These are phyloP conservation scores for Lacanobia wlatinum DNA, from an alignment of 2,888 invertebrate species.

Conservation along the genomic window DNA sequence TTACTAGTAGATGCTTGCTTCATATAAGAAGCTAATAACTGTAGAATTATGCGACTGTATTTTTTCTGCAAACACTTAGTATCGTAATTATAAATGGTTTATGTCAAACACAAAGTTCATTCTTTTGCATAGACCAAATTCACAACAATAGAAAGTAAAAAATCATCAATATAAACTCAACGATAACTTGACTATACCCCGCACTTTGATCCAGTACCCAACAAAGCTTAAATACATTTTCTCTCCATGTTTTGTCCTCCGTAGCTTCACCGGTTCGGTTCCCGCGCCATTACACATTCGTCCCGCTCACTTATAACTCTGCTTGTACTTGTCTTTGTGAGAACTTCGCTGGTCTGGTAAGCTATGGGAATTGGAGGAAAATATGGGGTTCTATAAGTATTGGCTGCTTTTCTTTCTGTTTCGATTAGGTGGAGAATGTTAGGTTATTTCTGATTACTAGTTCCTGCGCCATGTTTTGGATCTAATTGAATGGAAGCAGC, in stretches of 20 bases:
- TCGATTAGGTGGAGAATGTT: conserved; percentile 22
- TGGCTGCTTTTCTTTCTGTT: conserved; percentile 30
- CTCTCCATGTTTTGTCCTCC: conserved; percentile 54
- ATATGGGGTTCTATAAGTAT: conserved; percentile 46
- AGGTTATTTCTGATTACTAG: background rate
- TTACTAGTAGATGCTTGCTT: too few species aligned
- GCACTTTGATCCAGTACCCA: conserved; percentile 25
- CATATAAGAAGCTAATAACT: background rate
- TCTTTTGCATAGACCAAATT: background rate
- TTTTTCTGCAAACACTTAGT: background rate
- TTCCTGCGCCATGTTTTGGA: background rate
- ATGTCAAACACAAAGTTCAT: background rate
- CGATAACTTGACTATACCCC: conserved; percentile 6
- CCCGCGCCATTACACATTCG: conserved; percentile 86
- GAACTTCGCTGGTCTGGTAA: conserved; percentile 63
- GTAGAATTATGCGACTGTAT: background rate
- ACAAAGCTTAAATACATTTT: conserved; percentile 31
- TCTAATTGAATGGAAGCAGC: background rate
- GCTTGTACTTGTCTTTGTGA: conserved; percentile 71
- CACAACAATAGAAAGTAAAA: background rate
- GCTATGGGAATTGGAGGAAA: conserved; percentile 60
- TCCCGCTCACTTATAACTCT: conserved; percentile 83
- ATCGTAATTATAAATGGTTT: background rate
- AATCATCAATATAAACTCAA: background rate
- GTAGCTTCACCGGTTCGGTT: conserved; percentile 70